These are phyloP conservation scores for Acanthisitta chloris DNA, from an alignment of 2,113 vertebrate genomes.

Conservation along the genomic window DNA sequence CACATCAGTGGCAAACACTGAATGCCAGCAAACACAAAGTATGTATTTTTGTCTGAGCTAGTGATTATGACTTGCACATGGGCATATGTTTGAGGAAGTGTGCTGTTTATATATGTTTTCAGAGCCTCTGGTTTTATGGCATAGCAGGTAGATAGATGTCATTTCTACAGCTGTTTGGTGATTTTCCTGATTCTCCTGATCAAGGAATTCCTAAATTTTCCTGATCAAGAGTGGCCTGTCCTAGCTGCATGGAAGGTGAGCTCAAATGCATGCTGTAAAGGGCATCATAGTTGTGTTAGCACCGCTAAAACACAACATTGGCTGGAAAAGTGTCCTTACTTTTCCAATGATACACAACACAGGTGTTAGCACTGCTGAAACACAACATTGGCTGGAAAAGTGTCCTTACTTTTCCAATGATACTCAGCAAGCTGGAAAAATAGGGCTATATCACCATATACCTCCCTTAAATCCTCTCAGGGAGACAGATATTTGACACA, in stretches of 20 bases:
- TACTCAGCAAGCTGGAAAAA: constrained; percentile 56
- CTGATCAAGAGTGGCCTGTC: not conserved
- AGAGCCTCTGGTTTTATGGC: not conserved
- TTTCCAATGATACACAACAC: constrained; percentile 32
- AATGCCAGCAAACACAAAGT: not conserved
- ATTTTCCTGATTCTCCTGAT: constrained; percentile 1
- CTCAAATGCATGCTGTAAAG: not conserved
- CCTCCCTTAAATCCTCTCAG: constrained; percentile 71
- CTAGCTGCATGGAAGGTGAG: constrained; percentile 4
- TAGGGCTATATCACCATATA: constrained; percentile 61
- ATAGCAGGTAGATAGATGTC: not conserved
- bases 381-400: constrained; percentile 42
- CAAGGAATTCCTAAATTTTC: not conserved
- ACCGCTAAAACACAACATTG: constrained; percentile 21
- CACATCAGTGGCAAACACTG: not conserved
- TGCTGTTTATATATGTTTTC: constrained; percentile 11
- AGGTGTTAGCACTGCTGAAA: constrained; percentile 36
- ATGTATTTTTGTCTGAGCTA: not conserved
- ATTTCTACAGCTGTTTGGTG: constrained; percentile 6
- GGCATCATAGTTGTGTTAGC: not conserved
- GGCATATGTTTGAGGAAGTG: not conserved
- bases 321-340: constrained; percentile 54
- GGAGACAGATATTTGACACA: constrained; percentile 61
- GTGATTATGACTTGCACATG: not conserved
- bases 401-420: constrained; percentile 55